These are phyloP conservation scores for Arion vulgaris DNA, from an alignment of 1,140 invertebrate species.

Conservation along the genomic window DNA sequence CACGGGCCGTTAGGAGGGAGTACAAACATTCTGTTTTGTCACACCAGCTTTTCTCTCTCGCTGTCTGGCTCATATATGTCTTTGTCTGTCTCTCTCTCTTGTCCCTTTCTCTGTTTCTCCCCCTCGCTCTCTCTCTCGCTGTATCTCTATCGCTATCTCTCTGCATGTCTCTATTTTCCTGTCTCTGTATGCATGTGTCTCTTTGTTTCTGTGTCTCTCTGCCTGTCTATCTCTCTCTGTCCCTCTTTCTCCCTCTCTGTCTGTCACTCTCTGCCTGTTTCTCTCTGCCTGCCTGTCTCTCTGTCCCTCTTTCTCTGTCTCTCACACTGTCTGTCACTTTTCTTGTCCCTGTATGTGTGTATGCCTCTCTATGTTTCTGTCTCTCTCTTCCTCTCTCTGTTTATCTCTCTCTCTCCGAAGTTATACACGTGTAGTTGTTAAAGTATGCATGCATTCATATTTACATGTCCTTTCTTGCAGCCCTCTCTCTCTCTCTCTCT, in stretches of 20 bases:
- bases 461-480: neutral
- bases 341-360: neutral
- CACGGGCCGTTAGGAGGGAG: too few relatives aligned
- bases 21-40: too few relatives aligned
- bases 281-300: constrained; percentile 22
- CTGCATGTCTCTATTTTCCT: neutral
- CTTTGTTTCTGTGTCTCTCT: constrained; percentile 6
- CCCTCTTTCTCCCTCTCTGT: constrained; percentile 16
- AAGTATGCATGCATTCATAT: too few relatives aligned
- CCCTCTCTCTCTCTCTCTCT: neutral
- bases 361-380: neutral
- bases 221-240: constrained; percentile 7
- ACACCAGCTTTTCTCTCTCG: neutral
- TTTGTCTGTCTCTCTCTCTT: too few relatives aligned
- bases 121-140: constrained; percentile 28
- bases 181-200: neutral
- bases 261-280: neutral
- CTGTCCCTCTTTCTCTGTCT: neutral
- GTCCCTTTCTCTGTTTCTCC: constrained; percentile 30
- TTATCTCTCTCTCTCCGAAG: too few relatives aligned
- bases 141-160: neutral
- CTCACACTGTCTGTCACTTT: neutral
- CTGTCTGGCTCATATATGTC: too few relatives aligned
- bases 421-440: too few relatives aligned
- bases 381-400: too few relatives aligned